Base-by-base conservation (phyloP, 1,140 invertebrate species). In the Spodoptera litura region DNA sequence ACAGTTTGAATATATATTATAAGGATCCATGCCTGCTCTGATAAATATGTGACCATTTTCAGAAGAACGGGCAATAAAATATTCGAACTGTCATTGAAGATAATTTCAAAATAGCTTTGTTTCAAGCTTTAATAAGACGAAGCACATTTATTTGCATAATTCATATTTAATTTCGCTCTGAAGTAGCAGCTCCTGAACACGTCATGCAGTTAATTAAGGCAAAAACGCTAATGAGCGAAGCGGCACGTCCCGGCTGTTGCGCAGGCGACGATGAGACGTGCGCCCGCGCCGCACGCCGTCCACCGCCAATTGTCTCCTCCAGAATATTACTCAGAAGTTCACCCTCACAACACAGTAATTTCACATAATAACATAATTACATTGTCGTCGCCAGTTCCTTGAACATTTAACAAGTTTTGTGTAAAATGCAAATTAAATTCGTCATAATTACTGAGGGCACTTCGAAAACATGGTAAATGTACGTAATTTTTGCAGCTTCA, bases 381-480 rank as follows among this genome's bases (percentile, higher is more conserved):
- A 64, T 53, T 68, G 49, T 68, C 27, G 44, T 68, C 49, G 10
- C 20, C 49, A 68, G 64, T 53, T 53, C 64, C 64, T 68, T 68
- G 25, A 68, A 64, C 35, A 77, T 77, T 68, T 68, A 68, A 77
- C 74, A 62, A 66, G 73, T 74, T 75, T 68, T 73, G 52, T 81
- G 76, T 78, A 81, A 78, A 81, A 81, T 81, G 80, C 70, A 81
- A 81, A 81, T 81, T 68, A 81, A 71, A 74, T 68, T 68, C 49
- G 25, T 68, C 44, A 68, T 68, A 68, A 68, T 68, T 51, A 68
- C 64, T 20, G 4, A 52, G 64, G 64, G 49, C 64, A 10, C 20
- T 64, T 64, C 38, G 20, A 64, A 64, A 61, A 20, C 59, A 62
- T 44, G 59, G 35, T 15, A 31, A 62, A 49, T 64, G 13, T 49